Evolutionary conservation across 2,888 invertebrate genomes (phyloP), one percentile per base, ranked within the genome.

Genomic region (Pandemis cinnamomeana): DNA sequence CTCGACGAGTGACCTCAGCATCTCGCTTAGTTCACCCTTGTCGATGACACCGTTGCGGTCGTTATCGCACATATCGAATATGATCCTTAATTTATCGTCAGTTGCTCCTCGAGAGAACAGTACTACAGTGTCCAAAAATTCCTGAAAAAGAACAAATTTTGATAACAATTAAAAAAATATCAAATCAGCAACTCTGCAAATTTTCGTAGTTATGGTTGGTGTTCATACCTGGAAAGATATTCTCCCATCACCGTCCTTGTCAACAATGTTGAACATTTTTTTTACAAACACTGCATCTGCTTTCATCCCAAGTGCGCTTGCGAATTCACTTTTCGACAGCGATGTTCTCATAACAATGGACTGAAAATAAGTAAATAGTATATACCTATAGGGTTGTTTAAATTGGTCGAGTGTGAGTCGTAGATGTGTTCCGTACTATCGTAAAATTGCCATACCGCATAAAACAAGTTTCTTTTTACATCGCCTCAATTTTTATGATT

Each of bases 31-130:
- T 86, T 99, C 99, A 1, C 96, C 97, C 84, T 99, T 98, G 84
- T 99, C 98, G 74, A 99, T 99, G 0, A 98, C 98, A 0, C 99
- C 98, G 82, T 98, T 98, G 15, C 98, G 96, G 86, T 99, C 98
- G 81, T 98, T 98, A 86, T 99, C 99, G 83, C 99, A 99, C 99
- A 99, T 99, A 88, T 99, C 98, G 86, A 99, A 99, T 78, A 99
- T 98, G 48, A 99, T 98, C 6, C 98, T 95, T 51, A 99, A 92
- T 84, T 99, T 99, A 84, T 98, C 98, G 82, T 98, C 98, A 0
- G 98, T 98, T 81, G 98, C 98, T 7, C 98, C 99, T 0, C 98
- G 96, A 0, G 98, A 98, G 87, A 99, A 99, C 2, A 98, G 89
- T 0, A 98, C 97, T 1, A 99, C 98, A 0, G 99, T 99, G 84